Conservation (phyloP, 2,113 vertebrate species). For the Anarrhichthys ocellatus region DNA sequence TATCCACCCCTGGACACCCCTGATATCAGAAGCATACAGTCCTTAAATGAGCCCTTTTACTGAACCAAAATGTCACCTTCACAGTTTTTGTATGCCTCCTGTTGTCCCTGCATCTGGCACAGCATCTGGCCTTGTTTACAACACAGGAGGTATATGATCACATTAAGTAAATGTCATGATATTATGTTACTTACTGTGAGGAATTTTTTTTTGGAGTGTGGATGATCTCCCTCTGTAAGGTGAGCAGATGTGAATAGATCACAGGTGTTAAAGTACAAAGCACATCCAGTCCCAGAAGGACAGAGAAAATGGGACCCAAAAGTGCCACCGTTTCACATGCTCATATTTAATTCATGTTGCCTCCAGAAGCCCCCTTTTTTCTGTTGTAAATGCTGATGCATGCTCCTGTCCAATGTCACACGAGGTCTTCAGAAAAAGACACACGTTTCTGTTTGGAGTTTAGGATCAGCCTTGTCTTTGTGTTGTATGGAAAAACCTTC, state of each 20-base stretch:
- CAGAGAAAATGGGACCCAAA: conserved; percentile 60
- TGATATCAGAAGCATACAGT: conserved; percentile 22
- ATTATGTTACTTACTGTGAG: conserved; percentile 70
- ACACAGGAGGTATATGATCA: conserved; percentile 69
- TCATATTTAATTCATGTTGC: conserved; percentile 76
- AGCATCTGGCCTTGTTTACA: conserved; percentile 77
- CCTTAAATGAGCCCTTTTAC: conserved; percentile 47
- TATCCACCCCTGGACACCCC: not conserved
- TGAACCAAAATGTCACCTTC: conserved; percentile 70
- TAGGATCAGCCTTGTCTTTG: conserved; percentile 26
- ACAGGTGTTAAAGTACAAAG: conserved; percentile 71
- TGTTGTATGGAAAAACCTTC: conserved; percentile 16
- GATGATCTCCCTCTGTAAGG: conserved; percentile 54
- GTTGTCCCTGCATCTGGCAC: conserved; percentile 71
- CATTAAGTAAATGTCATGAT: conserved; percentile 74
- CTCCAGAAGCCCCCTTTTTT: conserved; percentile 42
- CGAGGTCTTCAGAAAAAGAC: conserved; percentile 32
- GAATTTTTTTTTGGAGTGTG: conserved; percentile 34
- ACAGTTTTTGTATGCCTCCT: conserved; percentile 53
- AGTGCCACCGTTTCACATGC: conserved; percentile 65
- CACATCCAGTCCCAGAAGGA: conserved; percentile 58
- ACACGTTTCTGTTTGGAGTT: conserved; percentile 13
- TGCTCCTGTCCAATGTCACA: conserved; percentile 53
- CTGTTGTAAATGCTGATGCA: conserved; percentile 71
- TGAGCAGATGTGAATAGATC: conserved; percentile 72